Evolutionary conservation across 2,797 vertebrate species (phyloP).

Genomic region (Danionella dracula): DNA sequence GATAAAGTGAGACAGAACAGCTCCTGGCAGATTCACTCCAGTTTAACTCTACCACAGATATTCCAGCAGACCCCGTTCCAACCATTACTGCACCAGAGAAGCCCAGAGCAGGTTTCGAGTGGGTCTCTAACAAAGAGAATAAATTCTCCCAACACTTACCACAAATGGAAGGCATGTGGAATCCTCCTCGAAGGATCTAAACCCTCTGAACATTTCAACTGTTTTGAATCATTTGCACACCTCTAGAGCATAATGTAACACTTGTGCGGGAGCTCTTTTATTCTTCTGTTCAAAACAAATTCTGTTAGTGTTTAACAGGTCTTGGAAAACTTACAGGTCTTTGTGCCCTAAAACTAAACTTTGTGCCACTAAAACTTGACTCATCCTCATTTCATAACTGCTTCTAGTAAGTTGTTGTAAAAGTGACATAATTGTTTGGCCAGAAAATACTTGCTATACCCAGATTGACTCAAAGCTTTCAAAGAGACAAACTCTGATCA

Average conservation of each 20-base stretch:
- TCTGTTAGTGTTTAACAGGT: neutral
- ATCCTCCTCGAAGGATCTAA: constrained; percentile 51
- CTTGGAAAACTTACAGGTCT: neutral
- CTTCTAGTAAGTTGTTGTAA: constrained; percentile 42
- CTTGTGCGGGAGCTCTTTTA: neutral
- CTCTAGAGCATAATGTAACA: neutral
- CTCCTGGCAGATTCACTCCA: constrained; percentile 52
- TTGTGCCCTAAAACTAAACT: constrained; percentile 13
- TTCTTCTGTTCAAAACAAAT: neutral
- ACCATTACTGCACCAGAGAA: constrained; percentile 62
- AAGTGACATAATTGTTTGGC: constrained; percentile 36
- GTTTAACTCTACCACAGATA: constrained; percentile 57
- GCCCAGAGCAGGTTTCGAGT: neutral
- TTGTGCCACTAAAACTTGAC: constrained; percentile 43
- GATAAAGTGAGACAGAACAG: constrained; percentile 44
- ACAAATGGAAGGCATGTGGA: constrained; percentile 72
- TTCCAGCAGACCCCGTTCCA: constrained; percentile 62
- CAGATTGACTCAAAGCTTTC: constrained; percentile 17
- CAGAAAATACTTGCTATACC: constrained; percentile 24
- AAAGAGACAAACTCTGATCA: constrained; percentile 1
- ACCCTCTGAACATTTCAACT: constrained; percentile 59
- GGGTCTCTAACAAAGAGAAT: constrained; percentile 50
- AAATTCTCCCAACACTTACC: constrained; percentile 63
- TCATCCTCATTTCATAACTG: constrained; percentile 43
- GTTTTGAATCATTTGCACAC: constrained; percentile 41